These are phyloP conservation scores for Platycheirus rosarum DNA, from an alignment of 2,888 invertebrate genomes.

Conservation along the genomic window DNA sequence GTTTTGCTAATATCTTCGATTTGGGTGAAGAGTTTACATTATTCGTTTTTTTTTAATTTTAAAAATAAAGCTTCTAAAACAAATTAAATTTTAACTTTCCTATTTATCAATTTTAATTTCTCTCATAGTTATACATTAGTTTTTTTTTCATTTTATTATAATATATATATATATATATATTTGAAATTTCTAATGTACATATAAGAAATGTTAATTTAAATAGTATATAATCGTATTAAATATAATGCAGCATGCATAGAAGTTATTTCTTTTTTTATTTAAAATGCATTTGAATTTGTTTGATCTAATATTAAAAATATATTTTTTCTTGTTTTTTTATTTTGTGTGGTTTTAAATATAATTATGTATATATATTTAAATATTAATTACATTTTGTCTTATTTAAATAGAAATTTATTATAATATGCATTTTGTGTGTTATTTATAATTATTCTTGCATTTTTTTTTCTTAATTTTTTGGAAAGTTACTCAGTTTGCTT, in stretches of 20 bases:
- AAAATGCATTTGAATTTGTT: slow-evolving; percentile 60
- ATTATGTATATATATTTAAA: slow-evolving; percentile 36
- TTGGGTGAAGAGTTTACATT: too few species aligned
- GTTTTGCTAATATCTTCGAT: too few species aligned
- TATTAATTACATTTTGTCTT: slow-evolving; percentile 53
- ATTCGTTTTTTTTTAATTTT: too few species aligned
- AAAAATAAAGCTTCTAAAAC: too few species aligned
- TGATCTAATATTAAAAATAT: slow-evolving; percentile 72
- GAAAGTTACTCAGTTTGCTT: slow-evolving; percentile 63
- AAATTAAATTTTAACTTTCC: too few species aligned
- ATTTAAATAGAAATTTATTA: slow-evolving; percentile 36
- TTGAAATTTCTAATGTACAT: neutral
- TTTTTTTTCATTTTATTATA: slow-evolving; percentile 4
- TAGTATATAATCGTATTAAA: slow-evolving; percentile 50
- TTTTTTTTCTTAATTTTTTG: slow-evolving; percentile 38
- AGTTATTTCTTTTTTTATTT: slow-evolving; percentile 38
- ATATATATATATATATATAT: neutral
- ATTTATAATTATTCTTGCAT: too few species aligned
- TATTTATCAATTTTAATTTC: too few species aligned
- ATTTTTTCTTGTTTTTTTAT: slow-evolving; percentile 37
- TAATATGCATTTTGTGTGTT: slow-evolving; percentile 31
- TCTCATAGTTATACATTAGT: too few species aligned
- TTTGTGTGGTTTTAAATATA: slow-evolving; percentile 34
- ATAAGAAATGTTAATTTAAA: slow-evolving; percentile 38
- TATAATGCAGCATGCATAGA: slow-evolving; percentile 50